phyloP scores from a whole-genome alignment of 1,140 invertebrate species.

The Geopemphigus sp. region DNA sequence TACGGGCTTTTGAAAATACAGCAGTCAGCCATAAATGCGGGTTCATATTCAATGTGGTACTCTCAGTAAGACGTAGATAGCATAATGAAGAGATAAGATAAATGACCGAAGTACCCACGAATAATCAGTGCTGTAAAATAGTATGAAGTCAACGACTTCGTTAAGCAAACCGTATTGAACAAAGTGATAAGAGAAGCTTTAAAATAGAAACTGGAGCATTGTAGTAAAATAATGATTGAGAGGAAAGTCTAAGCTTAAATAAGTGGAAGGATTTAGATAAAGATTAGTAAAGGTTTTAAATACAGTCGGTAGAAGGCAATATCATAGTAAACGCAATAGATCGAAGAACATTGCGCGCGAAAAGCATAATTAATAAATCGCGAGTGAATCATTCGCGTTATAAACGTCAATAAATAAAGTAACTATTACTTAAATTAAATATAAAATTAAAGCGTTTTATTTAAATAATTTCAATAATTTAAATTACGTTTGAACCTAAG shows the following conservation, averaged over 20 bases:
- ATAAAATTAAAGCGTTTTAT: too few species aligned
- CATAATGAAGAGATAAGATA: slow-evolving; percentile 27
- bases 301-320: neutral
- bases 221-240: neutral
- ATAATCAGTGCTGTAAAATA: slow-evolving; percentile 7
- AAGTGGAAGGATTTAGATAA: neutral
- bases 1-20: neutral
- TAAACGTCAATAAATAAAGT: too few species aligned
- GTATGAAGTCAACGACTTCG: neutral
- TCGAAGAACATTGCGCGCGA: neutral
- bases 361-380: too few species aligned
- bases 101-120: slow-evolving; percentile 2
- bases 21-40: slow-evolving; percentile 10
- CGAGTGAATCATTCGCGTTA: too few species aligned
- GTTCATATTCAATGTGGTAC: neutral
- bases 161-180: neutral
- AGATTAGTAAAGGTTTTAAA: neutral
- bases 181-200: neutral
- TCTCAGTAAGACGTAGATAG: neutral
- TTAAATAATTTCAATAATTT: too few species aligned
- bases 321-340: neutral
- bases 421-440: too few species aligned
- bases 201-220: neutral
- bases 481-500: too few species aligned
- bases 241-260: neutral